Percentiles rank a stretch among this genome's conserved stretches.
Conservation (phyloP, 2,113 vertebrate genomes). For the Engraulis encrasicolus region DNA sequence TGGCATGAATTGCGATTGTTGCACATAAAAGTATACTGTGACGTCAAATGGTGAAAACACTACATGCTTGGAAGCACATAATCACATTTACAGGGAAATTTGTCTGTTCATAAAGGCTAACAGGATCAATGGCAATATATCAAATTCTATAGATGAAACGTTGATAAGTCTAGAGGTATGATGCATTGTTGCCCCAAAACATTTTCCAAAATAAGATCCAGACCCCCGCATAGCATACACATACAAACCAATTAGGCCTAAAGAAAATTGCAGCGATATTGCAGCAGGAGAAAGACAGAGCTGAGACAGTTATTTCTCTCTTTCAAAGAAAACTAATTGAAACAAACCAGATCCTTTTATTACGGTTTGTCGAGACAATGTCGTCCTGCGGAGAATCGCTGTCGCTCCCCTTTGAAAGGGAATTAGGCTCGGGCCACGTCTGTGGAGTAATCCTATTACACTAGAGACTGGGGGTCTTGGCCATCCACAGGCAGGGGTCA, state of each 20-base stretch:
- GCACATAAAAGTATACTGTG: neutral
- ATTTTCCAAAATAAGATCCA: conserved; percentile 75
- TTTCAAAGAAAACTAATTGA: conserved; percentile 75
- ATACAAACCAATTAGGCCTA: neutral
- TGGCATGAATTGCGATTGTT: no score
- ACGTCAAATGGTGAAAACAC: neutral
- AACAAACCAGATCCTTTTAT: conserved; percentile 78
- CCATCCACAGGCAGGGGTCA: conserved; percentile 48
- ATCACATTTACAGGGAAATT: neutral
- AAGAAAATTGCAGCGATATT: conserved; percentile 58
- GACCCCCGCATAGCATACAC: conserved; percentile 55
- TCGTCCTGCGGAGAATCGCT: conserved; percentile 71
- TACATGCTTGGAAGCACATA: neutral
- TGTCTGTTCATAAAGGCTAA: neutral
- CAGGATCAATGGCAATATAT: conserved; percentile 18
- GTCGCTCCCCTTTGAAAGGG: conserved; percentile 66
- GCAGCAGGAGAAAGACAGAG: no score
- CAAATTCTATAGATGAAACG: conserved; percentile 56
- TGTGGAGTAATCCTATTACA: conserved; percentile 59
- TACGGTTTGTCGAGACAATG: conserved; percentile 71
- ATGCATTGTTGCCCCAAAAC: conserved; percentile 67
- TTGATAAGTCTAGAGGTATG: conserved; percentile 69
- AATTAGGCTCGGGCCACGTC: conserved; percentile 56
- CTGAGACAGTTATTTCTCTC: conserved; percentile 75
- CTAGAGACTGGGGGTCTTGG: conserved; percentile 52